Conservation (phyloP, 2,888 invertebrate species). For the Congeria kusceri region DNA sequence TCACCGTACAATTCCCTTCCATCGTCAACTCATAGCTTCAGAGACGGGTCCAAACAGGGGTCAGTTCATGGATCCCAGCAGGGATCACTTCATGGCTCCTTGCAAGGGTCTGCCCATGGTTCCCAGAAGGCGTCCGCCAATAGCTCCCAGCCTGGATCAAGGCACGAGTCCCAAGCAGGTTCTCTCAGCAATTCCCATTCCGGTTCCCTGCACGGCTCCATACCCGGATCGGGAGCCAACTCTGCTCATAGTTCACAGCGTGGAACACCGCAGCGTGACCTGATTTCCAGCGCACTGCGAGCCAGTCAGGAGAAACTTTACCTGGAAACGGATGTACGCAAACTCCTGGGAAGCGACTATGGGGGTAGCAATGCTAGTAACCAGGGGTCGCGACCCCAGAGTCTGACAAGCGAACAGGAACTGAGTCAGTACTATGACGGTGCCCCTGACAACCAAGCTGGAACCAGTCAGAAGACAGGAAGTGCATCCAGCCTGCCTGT, state of each 20-base stretch:
- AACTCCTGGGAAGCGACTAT: constrained; percentile 27
- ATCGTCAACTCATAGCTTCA: constrained; percentile 28
- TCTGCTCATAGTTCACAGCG: constrained; percentile 46
- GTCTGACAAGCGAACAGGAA: constrained; percentile 79
- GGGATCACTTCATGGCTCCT: constrained; percentile 27
- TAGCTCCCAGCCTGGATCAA: constrained; percentile 39
- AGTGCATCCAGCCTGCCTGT: constrained; percentile 67
- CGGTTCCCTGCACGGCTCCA: constrained; percentile 12
- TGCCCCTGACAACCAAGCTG: constrained; percentile 13
- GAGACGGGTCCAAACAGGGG: not conserved
- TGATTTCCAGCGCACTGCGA: constrained; percentile 51
- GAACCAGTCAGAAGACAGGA: constrained; percentile 37
- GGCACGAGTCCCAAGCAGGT: constrained; percentile 11
- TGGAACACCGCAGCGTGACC: constrained; percentile 59
- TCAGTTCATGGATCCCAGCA: constrained; percentile 13
- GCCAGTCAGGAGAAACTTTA: constrained; percentile 70
- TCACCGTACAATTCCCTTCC: constrained; percentile 35
- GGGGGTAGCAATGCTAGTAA: constrained; percentile 40
- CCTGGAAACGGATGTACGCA: constrained; percentile 32
- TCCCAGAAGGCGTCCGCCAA: constrained; percentile 51
- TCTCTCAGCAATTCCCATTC: not conserved
- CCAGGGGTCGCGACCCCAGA: constrained; percentile 68
- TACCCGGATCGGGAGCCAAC: constrained; percentile 6
- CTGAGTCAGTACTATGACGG: constrained; percentile 74
- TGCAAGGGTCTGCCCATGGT: constrained; percentile 13